Base-by-base conservation (phyloP, 2,888 invertebrate species). In the Busseola fusca region DNA sequence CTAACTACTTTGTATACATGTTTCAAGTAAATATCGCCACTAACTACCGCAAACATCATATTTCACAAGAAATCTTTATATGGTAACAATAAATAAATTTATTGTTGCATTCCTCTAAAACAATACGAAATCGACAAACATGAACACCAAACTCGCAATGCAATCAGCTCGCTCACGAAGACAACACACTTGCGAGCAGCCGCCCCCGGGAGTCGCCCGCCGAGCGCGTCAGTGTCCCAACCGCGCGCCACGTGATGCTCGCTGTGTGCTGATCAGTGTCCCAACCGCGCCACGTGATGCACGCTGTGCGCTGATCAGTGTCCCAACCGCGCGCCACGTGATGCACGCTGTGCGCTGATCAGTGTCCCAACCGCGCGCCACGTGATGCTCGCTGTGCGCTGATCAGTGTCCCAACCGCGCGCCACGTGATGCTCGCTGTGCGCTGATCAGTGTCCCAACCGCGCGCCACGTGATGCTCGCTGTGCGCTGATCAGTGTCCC, bases 1-100 rank as follows among this genome's bases (percentile, higher is more conserved):
- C 85, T 82, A 83, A 67, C 81, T 80, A 83, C 83, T 76, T 57
- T 72, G 72, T 73, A 72, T 81, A 83, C 74, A 72, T 64, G 52
- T 60, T 64, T 45, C 65, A 69, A 71, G 57, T 73, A 83, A 60
- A 75, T 66, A 68, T 42, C 42, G 72, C 59, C 70, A 52, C 54
- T 64, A 64, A 67, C 70, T 81, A 76, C 71, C 14, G 60, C 72
- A 67, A 73, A 75, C 60, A 50, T 72, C 25, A 52, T 72, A 60
- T 37, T 56, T 70, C 63, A 75, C 54, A 77, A 74, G 48, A 68
- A 72, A 68, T 64, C 45, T 50, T 57, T 66, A 54, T 37, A 69
- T 37, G 63, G 25, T 21, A 63, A 45, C 57, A 65, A 68, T 59
- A 80, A 21, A 37, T 72, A 58, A 54, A 69, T 70, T 72, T 80